Evolutionary conservation across 2,888 invertebrate species (phyloP).

Genomic region (Ophraella communa): DNA sequence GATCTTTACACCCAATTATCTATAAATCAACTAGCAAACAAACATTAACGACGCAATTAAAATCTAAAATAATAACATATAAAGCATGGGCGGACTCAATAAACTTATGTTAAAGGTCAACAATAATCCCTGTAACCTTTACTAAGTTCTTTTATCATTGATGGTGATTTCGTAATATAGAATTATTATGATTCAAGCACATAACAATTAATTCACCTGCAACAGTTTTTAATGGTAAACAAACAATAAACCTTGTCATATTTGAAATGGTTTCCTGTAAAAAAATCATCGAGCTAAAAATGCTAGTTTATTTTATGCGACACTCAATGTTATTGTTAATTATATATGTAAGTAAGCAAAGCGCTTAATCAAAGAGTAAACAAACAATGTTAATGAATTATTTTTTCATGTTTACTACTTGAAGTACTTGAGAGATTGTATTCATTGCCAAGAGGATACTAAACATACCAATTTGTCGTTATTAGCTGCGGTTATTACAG

Average conservation of each 20-base stretch:
- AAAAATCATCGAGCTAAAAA: background rate
- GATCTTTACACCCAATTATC: too few species aligned
- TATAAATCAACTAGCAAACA: too few species aligned
- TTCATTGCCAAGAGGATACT: conserved; percentile 1
- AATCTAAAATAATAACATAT: too few species aligned
- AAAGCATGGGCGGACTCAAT: too few species aligned
- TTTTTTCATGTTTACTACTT: background rate
- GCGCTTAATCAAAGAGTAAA: background rate
- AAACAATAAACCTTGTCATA: conserved; percentile 2
- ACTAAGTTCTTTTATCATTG: background rate
- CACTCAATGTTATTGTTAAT: conserved; percentile 4
- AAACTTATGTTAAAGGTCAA: too few species aligned
- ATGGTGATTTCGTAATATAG: too few species aligned
- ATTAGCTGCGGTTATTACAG: background rate
- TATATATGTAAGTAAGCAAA: conserved; percentile 1
- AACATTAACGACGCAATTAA: too few species aligned
- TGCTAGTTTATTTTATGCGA: background rate
- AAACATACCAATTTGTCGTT: background rate
- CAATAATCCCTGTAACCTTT: background rate
- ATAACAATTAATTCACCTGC: background rate
- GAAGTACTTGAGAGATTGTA: background rate
- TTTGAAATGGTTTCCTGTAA: background rate
- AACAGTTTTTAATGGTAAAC: background rate
- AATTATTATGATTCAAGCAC: background rate
- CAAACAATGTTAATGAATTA: background rate